Evolutionary conservation across 2,888 invertebrate species (phyloP), one percentile per base, ranked within the genome.

Genomic region (Erpobdella octoculata): DNA sequence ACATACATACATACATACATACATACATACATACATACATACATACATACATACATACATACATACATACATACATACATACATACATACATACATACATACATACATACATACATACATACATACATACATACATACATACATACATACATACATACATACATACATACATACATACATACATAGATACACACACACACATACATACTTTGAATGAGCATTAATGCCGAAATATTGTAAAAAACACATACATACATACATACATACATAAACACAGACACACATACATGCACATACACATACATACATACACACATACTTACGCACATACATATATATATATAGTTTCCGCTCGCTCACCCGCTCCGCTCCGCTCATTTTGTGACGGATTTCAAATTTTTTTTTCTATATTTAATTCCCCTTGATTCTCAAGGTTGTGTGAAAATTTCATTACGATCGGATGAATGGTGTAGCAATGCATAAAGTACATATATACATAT

Each of bases 51-150:
- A 65, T 35, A 65, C 37, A 65, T 35, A 65, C 65, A 65, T 35
- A 65, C 65, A 65, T 35, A 65, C 65, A 65, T 35, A 65, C 65
- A 65, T 35, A 65, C 65, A 65, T 35, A 65, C 65, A 65, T 35
- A 65, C 65, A 65, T 35, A 65, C 65, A 65, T 35, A 65, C 65
- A 65, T 35, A 65, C 65, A 65, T 35, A 65, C 65, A 65, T 35
- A 65, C 65, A 65, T 35, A 65, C 38, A 65, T 35, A 65, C 65
- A 65, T 25, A 65, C 65, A 65, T 35, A 65, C 65, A 65, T 35
- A 65, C 65, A 38, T 35, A 65, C 65, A 38, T 35, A 65, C 65
- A 65, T 35, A 65, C 65, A 65, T 6, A 65, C 65, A 65, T 35
- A 65, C 65, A 65, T 21, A 65, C 65, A 65, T 25, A 65, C 65